Percentiles rank a stretch among this genome's conserved stretches.
phyloP scores from a whole-genome alignment of 37 sponge, comb jelly and placozoan species.

The Ianthella basta region DNA sequence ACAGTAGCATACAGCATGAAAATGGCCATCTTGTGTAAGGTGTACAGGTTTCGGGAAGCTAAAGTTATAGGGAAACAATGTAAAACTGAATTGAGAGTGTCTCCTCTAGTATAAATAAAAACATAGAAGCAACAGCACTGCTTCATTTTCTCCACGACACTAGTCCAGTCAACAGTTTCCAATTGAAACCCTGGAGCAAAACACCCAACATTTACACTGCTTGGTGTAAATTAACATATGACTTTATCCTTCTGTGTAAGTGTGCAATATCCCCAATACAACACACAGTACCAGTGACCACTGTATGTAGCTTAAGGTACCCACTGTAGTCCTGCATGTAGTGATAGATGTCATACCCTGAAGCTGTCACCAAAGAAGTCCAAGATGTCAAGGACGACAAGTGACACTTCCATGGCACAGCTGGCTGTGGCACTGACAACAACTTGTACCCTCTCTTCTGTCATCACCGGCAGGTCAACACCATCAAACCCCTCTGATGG shows the following conservation, averaged over 20 bases:
- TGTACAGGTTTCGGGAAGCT: too few relatives aligned
- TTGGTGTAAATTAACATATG: too few relatives aligned
- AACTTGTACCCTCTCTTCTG: neutral
- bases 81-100: too few relatives aligned
- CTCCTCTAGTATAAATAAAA: too few relatives aligned
- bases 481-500: neutral
- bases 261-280: slow-evolving; percentile 20
- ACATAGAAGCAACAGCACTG: too few relatives aligned
- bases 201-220: neutral
- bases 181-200: neutral
- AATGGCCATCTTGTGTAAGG: too few relatives aligned
- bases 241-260: too few relatives aligned
- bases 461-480: neutral
- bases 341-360: slow-evolving; percentile 35
- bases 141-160: too few relatives aligned
- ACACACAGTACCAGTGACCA: slow-evolving; percentile 23
- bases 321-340: neutral
- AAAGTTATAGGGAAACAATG: too few relatives aligned
- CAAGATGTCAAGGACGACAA: slow-evolving; percentile 68
- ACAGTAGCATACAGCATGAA: too few relatives aligned
- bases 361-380: slow-evolving; percentile 71
- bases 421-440: slow-evolving; percentile 25
- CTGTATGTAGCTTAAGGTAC: neutral
- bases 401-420: slow-evolving; percentile 80
- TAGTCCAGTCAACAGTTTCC: too few relatives aligned